Evolutionary conservation across 2,797 vertebrate species (phyloP), one percentile per base, ranked within the genome.

Genomic region (Gambusia yucatana): DNA sequence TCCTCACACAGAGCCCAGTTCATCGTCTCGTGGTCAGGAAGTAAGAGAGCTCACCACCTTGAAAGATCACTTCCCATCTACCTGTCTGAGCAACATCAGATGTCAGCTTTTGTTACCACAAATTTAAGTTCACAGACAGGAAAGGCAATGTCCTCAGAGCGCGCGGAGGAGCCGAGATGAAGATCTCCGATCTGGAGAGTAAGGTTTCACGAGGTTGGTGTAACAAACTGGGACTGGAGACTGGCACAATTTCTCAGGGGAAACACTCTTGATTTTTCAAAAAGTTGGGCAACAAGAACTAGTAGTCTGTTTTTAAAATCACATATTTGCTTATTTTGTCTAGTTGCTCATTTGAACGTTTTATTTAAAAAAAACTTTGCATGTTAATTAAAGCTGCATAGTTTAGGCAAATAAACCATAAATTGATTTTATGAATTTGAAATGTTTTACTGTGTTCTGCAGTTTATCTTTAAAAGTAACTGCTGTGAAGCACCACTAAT

Each of bases 41-140:
- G 91, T 88, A 92, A 89, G 85, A 82, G 78, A 87, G 88, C 91
- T 80, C 86, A 43, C 81, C 86, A 84, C 90, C 93, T 92, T 91
- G 80, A 93, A 87, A 92, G 90, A 94, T 84, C 87, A 85, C 89
- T 90, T 93, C 92, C 93, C 89, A 84, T 88, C 80, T 94, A 94
- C 92, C 90, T 94, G 90, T 87, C 84, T 69, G 79, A 86, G 89
- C 85, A 39, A 30, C 30, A 78, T 84, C 87, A 73, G 93, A 93
- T 89, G 91, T 90, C 83, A 84, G 91, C 87, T 93, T 93, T 86
- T 91, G 91, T 94, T 93, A 89, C 92, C 61, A 1, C 65, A 0
- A 41, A 73, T 86, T 91, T 81, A 39, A 72, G 70, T 79, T 86
- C 72, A 5, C 82, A 82, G 86, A 92, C 90, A 94, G 90, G 85